These are phyloP conservation scores for Morphnarchus princeps DNA, from an alignment of 2,113 vertebrate genomes.

Conservation along the genomic window DNA sequence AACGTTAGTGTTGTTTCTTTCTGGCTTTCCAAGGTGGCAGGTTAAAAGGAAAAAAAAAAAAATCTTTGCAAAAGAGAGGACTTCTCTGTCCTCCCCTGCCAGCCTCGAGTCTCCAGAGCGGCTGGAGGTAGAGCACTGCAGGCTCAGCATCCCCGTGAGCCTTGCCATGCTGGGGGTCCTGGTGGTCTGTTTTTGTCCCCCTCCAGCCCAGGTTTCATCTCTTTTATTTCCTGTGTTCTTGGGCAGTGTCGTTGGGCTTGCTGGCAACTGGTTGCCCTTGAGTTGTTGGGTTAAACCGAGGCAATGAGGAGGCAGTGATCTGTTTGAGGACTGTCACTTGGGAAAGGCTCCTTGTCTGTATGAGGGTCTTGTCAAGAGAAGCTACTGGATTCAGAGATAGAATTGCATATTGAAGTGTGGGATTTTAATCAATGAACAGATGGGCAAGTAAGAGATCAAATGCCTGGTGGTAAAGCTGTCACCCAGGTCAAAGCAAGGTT, in stretches of 20 bases:
- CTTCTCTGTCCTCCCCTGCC: not conserved
- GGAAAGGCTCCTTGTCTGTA: not conserved
- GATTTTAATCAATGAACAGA: slow-evolving; percentile 2
- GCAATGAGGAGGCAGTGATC: not conserved
- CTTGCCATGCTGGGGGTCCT: too few species aligned
- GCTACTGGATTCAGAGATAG: not conserved
- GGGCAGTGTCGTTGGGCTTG: accelerated
- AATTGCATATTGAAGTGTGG: not conserved
- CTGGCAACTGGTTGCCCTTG: not conserved
- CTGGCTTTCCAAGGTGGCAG: not conserved
- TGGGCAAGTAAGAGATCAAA: not conserved
- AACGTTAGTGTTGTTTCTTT: accelerated
- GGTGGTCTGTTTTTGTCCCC: not conserved
- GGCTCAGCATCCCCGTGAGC: not conserved
- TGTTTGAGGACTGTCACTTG: not conserved
- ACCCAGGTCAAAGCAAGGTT: not conserved
- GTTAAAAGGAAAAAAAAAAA: not conserved
- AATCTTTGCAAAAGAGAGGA: not conserved
- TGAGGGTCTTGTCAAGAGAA: not conserved
- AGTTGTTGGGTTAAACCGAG: not conserved
- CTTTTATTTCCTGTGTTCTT: not conserved
- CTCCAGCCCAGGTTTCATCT: accelerated
- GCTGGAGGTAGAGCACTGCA: not conserved
- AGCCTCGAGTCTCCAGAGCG: not conserved
- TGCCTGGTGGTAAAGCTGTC: not conserved